Percentiles rank a stretch among this genome's conserved stretches.
Evolutionary conservation across 1,140 invertebrate genomes (phyloP).

Genomic region (Neodiprion fabricii): DNA sequence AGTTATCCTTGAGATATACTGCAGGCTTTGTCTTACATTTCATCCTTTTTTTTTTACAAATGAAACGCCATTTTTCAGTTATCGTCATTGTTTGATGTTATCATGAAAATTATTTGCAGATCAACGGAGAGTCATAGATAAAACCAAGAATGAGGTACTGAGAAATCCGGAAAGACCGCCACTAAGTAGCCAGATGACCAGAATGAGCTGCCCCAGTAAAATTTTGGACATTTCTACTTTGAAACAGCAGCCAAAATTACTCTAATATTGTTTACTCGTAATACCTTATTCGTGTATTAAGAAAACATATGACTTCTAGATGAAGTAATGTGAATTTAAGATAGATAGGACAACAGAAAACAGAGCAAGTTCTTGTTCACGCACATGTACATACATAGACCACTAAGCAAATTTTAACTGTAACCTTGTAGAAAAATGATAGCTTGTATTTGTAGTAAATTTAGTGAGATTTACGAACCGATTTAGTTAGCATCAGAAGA

Average conservation of each 20-base stretch:
- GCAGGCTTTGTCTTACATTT: too few relatives aligned
- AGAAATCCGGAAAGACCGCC: conserved; percentile 31
- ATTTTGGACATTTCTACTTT: conserved; percentile 71
- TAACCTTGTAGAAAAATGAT: neutral
- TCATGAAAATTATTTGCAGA: neutral
- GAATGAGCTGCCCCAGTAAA: conserved; percentile 57
- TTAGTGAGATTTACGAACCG: too few relatives aligned
- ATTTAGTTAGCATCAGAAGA: neutral
- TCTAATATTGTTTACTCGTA: conserved; percentile 48
- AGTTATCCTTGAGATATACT: too few relatives aligned
- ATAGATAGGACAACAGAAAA: neutral
- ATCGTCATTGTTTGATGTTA: too few relatives aligned
- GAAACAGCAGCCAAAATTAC: conserved; percentile 70
- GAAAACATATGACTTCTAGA: neutral
- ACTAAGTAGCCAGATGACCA: conserved; percentile 38
- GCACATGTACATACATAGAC: neutral
- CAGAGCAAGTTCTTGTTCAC: neutral
- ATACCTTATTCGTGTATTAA: neutral
- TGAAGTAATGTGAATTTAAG: neutral
- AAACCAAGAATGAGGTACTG: conserved; percentile 10
- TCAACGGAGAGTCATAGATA: conserved; percentile 10
- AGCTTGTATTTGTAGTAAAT: too few relatives aligned
- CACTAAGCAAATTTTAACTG: too few relatives aligned
- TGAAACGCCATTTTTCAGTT: too few relatives aligned
- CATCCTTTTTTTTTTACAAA: too few relatives aligned